phyloP scores from a whole-genome alignment of 2,888 invertebrate species.

The Cantharis rustica region DNA sequence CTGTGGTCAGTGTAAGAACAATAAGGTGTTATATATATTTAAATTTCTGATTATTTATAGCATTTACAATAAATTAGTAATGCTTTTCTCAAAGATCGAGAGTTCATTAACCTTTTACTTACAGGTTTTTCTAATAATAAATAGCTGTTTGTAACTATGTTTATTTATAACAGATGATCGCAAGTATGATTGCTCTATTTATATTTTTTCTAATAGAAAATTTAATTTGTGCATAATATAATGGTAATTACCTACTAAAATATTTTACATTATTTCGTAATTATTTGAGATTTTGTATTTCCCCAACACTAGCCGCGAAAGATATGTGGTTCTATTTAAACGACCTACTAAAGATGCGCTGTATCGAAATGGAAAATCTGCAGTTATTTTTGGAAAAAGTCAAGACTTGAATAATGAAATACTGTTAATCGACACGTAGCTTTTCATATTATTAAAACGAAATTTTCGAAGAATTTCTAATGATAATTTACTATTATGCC shows the following conservation, averaged over 20 bases:
- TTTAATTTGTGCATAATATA: neutral
- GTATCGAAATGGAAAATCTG: neutral
- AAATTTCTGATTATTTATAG: neutral
- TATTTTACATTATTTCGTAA: neutral
- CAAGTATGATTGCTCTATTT: neutral
- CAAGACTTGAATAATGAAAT: neutral
- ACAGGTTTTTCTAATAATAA: conserved; percentile 3
- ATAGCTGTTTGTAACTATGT: neutral
- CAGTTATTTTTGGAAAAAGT: neutral
- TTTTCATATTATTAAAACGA: too few species aligned
- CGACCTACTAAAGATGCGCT: neutral
- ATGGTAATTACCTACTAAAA: neutral
- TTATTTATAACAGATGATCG: conserved; percentile 2
- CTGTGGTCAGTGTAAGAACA: neutral
- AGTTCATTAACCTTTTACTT: neutral
- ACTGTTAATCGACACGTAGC: too few species aligned
- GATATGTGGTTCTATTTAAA: neutral
- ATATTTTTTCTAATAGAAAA: neutral
- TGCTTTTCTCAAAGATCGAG: conserved; percentile 1
- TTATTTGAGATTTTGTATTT: neutral
- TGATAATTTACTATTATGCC: too few species aligned
- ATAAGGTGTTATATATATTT: neutral
- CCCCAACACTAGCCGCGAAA: neutral
- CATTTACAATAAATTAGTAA: neutral
- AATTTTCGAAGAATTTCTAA: too few species aligned